These are phyloP conservation scores for Lithophane leautieri DNA, from an alignment of 2,888 invertebrate species.

Conservation along the genomic window DNA sequence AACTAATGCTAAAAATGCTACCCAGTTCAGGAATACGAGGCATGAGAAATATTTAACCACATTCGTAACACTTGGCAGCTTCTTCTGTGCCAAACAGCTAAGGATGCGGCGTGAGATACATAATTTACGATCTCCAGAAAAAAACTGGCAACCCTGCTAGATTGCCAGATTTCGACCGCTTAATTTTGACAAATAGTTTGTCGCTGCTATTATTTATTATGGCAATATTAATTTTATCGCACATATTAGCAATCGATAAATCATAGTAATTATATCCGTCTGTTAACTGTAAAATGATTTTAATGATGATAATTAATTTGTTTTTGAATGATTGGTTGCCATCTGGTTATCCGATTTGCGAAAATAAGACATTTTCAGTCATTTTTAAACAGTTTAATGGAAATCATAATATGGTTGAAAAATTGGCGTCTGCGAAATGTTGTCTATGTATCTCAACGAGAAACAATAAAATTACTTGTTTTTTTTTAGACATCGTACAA, in stretches of 20 bases:
- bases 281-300: constrained; percentile 56
- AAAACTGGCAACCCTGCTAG: constrained; percentile 63
- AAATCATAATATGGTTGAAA: not conserved
- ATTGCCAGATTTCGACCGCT: constrained; percentile 67
- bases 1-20: constrained; percentile 38
- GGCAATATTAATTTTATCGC: constrained; percentile 61
- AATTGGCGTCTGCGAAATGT: not conserved
- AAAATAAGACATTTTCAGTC: constrained; percentile 8
- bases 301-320: constrained; percentile 55
- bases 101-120: constrained; percentile 55
- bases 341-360: constrained; percentile 36
- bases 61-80: constrained; percentile 60
- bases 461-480: not conserved
- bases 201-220: constrained; percentile 64
- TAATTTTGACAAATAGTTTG: constrained; percentile 73
- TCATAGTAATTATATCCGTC: constrained; percentile 57
- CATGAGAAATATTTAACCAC: constrained; percentile 56
- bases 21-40: constrained; percentile 13
- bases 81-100: constrained; percentile 60
- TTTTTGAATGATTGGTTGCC: constrained; percentile 44
- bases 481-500: too few relatives aligned
- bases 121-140: constrained; percentile 61
- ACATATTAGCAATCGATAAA: constrained; percentile 71
- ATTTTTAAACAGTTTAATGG: not conserved
- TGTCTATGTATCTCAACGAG: not conserved